Percentiles rank a stretch among this genome's conserved stretches.
These are phyloP conservation scores for Sardina pilchardus DNA, from an alignment of 2,113 vertebrate species.

Conservation along the genomic window DNA sequence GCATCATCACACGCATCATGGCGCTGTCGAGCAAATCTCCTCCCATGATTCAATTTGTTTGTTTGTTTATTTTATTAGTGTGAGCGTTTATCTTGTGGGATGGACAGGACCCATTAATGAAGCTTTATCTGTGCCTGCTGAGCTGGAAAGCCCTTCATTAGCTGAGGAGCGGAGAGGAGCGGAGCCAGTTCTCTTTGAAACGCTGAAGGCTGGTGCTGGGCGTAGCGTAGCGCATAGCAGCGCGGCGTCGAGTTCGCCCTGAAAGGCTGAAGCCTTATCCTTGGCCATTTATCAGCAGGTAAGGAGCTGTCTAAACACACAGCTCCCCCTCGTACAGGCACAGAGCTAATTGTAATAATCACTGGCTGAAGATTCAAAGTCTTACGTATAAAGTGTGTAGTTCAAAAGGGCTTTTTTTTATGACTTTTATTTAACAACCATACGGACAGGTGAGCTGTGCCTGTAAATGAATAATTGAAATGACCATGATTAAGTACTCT, in stretches of 20 bases:
- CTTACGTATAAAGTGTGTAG: not conserved
- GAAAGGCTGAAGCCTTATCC: not conserved
- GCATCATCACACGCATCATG: not conserved
- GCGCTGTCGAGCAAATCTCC: not conserved
- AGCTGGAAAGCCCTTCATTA: not conserved
- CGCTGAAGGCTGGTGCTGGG: not conserved
- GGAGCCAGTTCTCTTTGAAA: not conserved
- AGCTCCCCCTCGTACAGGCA: not conserved
- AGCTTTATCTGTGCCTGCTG: slow-evolving; percentile 18
- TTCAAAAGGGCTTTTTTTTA: not conserved
- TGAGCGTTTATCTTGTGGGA: not conserved
- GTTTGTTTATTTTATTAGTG: slow-evolving; percentile 1
- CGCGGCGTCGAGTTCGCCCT: not conserved
- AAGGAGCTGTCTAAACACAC: not conserved
- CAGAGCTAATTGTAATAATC: not conserved
- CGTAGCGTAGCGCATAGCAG: too few relatives aligned
- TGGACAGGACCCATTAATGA: not conserved
- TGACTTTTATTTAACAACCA: not conserved
- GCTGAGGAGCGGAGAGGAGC: not conserved
- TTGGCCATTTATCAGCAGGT: not conserved
- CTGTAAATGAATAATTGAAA: not conserved
- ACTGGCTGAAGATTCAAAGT: not conserved
- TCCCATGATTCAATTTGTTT: slow-evolving; percentile 6
- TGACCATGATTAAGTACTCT: not conserved
- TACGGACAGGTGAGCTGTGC: not conserved